Evolutionary conservation across 2,797 vertebrate species (phyloP), one percentile per base, ranked within the genome.

Genomic region (Limnodromus scolopaceus): DNA sequence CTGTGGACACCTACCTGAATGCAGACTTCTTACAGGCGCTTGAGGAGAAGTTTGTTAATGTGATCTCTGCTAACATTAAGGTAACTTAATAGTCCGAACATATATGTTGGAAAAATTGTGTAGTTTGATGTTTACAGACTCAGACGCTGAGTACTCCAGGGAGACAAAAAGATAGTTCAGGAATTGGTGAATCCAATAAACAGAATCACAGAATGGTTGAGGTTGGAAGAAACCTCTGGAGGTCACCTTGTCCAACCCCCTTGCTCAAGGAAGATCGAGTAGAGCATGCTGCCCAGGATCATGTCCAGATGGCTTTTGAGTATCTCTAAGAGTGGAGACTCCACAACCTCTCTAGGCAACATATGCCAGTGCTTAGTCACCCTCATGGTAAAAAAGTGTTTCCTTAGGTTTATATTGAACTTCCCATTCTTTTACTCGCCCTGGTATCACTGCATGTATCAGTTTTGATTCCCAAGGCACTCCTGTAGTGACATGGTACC

Each of bases 41-140:
- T 77, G 89, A 88, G 79, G 70, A 98, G 11, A 98, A 98, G 94
- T 98, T 98, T 76, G 69, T 54, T 6, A 28, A 4, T 7, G 28
- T 87, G n/a, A 98, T 98, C 25, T 66, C 30, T 6, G 97, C 98
- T 25, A 96, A 97, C 13, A 98, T 98, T 75, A 99, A 99, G 98
- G 99, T 99, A 97, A 98, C 60, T 64, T 78, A 63, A 74, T 80
- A 7, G 2, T 45, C 16, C 74, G 49, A 87, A 43, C 0, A 0
- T n/a, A 4, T 10, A 17, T 65, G 2, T 51, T 89, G 41, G 69
- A 53, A 88, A 77, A 66, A 39, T 68, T 25, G 27, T 2, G 3
- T 10, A 25, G 13, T 87, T 70, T 84, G 20, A 18, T 61, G 14
- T 81, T 74, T 75, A 36, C 11, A 57, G 38, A 51, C 25, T 78